Evolutionary conservation across 1,140 invertebrate genomes (phyloP), one percentile per base, ranked within the genome.

Genomic region (Diuraphis noxia): DNA sequence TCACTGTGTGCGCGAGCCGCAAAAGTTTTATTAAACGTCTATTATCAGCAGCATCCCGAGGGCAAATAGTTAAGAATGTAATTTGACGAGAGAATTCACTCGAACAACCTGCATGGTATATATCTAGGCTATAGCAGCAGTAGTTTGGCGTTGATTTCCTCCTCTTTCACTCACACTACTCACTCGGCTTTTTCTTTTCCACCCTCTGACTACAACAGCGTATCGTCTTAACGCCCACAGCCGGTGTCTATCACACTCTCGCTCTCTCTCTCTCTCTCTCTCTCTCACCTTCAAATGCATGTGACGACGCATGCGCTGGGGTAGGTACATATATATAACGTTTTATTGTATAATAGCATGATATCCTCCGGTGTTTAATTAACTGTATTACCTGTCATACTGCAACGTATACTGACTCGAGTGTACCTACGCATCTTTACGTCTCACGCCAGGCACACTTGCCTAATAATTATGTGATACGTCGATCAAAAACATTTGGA

Each of bases 21-120:
- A 38, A 81, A 81, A 81, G 36, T 81, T 81, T 81, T 81, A 81
- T 38, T 81, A 81, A 81, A 81, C 79, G 21, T 81, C 79, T 25
- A 38, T 72, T 72, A 72, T 72, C 56, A 72, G 56, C 36, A 81
- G 23, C 23, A 25, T 36, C 79, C 38, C 36, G 36, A 38, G 79
- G 79, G 79, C 40, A 40, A 81, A 81, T 25, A 81, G 36, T 81
- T 81, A 25, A 38, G 34, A 81, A 81, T 38, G 36, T 81, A 38
- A 81, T 81, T 81, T 36, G 79, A 81, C 79, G 36, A 81, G 79
- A 81, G 34, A 38, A 63, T 30, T 63, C 56, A 63, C 56, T 63
- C 56, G 56, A 72, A 72, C 30, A 72, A n/a, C 30, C 30, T 13
- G 13, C 56, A 30, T 4, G 30, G 56, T 25, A 52, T 9, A 52